Evolutionary conservation across 2,888 invertebrate genomes (phyloP), one percentile per base, ranked within the genome.

Genomic region (Eremobia ochroleuca): DNA sequence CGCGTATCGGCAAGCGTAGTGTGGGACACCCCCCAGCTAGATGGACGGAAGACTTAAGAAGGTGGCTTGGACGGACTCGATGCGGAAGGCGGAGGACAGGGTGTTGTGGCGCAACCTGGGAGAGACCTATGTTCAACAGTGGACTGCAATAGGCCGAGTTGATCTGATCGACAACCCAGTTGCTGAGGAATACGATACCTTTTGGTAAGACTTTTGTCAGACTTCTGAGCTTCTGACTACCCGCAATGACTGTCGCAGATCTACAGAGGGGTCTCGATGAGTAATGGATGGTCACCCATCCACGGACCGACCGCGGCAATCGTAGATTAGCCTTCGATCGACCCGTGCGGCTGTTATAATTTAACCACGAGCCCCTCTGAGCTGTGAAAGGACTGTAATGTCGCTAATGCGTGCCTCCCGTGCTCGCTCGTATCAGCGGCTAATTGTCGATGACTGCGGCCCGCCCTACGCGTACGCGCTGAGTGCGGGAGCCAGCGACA

Each of bases 331-430:
- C 15, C 31, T 59, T 59, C 8, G 3, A 1, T 34, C 21, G 0
- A 31, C 9, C 9, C 21, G 9, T 34, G 31, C 9, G 31, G 4
- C 4, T 59, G 21, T 31, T 18, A 21, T 34, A 1, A 61, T 34
- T 34, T 21, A 25, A 11, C 34, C 34, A 61, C 61, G 34, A 34
- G 61, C 34, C 61, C 61, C 21, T 61, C 21, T 34, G 2, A 34
- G 37, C 55, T 8, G n/a, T 52, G 55, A 37, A 68, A 37, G 34
- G 11, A 0, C 18, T n/a, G 58, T 68, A 62, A 77, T 68, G 77
- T 72, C 85, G 83, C 91, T 95, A 95, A 95, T 92, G 94, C 87
- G 91, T 89, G 86, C 73, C 88, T 95, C 87, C 90, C 94, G 94
- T 95, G 94, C 75, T 81, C 81, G 71, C 79, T 77, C 85, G 86